Base-by-base conservation (phyloP, 2,113 vertebrate species). In the Mirounga angustirostris region DNA sequence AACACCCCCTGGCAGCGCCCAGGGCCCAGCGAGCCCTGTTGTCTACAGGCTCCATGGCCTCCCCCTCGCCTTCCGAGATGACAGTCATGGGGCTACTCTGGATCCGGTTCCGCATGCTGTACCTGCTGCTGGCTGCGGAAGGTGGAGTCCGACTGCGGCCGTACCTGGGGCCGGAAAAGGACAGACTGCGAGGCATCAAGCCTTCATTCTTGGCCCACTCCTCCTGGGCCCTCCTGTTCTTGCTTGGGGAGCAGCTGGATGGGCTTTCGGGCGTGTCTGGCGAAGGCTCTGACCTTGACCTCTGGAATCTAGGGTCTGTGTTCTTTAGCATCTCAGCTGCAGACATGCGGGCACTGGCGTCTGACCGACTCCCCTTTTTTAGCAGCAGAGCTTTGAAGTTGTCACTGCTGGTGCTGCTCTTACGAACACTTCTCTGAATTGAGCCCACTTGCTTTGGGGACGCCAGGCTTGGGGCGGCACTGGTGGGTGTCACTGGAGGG, bases 61-160 rank as follows among this genome's bases (percentile, higher is more conserved):
- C 99, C 19, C 99, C 99, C 22, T 99, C 99, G 0, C 99, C 99
- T 97, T 99, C 99, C 0, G 99, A 99, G 98, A 99, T 99, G 83
- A 99, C 99, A 0, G 99, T 99, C 99, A 99, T 99, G 43, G 99
- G 99, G 98, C 99, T 99, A 99, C 99, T 99, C 97, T 99, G 99
- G 98, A 99, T 99, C 33, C 99, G 99, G 98, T 99, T 99, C 84
- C 99, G 99, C 30, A 99, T 96, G 33, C 99, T 99, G 98, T 99
- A 99, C 96, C 99, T 99, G 99, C 99, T 99, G 99, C 99, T 99
- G 98, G 99, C 99, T 0, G 99, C 99, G 0, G 99, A 99, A 0
- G 99, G 99, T 0, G 99, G 99, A 0, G 99, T 99, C 78, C 99
- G 99, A 0, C 99, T 99, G 13, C 99, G 99, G 61, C 99, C 99